phyloP scores from a whole-genome alignment of 2,113 vertebrate genomes.

The Tiliqua scincoides region DNA sequence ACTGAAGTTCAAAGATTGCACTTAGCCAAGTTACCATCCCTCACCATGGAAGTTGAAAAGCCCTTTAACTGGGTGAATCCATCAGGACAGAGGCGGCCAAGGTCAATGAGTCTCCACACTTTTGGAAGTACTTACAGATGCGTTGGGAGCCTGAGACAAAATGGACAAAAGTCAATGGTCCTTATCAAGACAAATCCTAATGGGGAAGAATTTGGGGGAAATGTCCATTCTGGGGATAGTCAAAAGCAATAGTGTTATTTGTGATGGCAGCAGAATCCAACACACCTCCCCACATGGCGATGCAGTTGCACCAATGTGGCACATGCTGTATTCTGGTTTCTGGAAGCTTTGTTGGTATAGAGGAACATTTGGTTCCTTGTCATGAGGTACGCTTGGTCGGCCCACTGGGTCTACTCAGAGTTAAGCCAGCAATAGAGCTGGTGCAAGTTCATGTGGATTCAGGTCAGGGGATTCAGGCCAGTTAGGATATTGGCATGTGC shows the following conservation, averaged over 20 bases:
- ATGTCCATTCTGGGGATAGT: slow-evolving; percentile 44
- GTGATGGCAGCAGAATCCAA: not conserved
- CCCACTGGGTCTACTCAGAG: too few species aligned
- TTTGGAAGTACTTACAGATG: slow-evolving; percentile 52
- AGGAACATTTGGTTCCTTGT: too few species aligned
- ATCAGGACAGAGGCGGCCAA: slow-evolving; percentile 53
- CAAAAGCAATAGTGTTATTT: slow-evolving; percentile 17
- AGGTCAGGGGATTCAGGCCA: too few species aligned
- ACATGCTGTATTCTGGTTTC: too few species aligned
- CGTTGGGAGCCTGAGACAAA: slow-evolving; percentile 47
- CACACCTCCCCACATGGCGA: too few species aligned
- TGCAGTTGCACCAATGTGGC: too few species aligned
- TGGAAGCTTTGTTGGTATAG: too few species aligned
- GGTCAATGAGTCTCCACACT: slow-evolving; percentile 61
- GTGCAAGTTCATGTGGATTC: too few species aligned
- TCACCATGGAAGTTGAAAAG: slow-evolving; percentile 56
- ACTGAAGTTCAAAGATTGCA: slow-evolving; percentile 56
- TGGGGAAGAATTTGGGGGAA: slow-evolving; percentile 36
- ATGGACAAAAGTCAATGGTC: slow-evolving; percentile 35
- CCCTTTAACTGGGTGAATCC: slow-evolving; percentile 66
- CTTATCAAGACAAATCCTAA: slow-evolving; percentile 40
- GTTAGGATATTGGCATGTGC: too few species aligned
- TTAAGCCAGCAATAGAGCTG: too few species aligned
- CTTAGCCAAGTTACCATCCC: slow-evolving; percentile 55
- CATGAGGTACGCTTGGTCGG: too few species aligned